phyloP scores from a whole-genome alignment of 1,140 invertebrate species.

The Eueides isabella region DNA sequence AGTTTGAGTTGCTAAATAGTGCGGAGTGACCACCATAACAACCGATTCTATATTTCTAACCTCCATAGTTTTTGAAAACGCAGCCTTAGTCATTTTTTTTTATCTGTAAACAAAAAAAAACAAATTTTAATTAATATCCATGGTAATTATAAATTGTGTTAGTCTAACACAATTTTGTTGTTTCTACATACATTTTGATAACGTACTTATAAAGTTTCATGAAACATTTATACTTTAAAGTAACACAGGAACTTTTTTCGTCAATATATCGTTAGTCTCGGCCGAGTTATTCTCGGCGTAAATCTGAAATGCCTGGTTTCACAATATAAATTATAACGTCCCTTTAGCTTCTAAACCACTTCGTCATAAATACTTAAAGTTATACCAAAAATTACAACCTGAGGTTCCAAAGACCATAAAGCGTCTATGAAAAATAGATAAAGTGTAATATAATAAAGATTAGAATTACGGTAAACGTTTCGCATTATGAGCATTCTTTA shows the following conservation, averaged over 20 bases:
- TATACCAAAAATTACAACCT: slow-evolving; percentile 61
- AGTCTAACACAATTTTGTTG: background rate
- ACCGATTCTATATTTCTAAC: slow-evolving; percentile 53
- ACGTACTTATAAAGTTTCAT: slow-evolving; percentile 5
- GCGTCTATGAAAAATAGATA: slow-evolving; percentile 53
- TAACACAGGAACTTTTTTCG: slow-evolving; percentile 29
- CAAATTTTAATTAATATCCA: background rate
- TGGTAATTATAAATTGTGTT: background rate
- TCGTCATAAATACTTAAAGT: slow-evolving; percentile 59
- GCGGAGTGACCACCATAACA: slow-evolving; percentile 74
- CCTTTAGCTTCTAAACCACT: slow-evolving; percentile 59
- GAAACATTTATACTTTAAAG: slow-evolving; percentile 20
- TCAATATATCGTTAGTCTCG: slow-evolving; percentile 35
- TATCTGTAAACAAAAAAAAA: slow-evolving; percentile 15
- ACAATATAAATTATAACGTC: slow-evolving; percentile 52
- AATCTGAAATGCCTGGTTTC: slow-evolving; percentile 30
- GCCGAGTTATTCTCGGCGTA: slow-evolving; percentile 32
- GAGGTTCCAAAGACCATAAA: slow-evolving; percentile 52
- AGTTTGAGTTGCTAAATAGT: slow-evolving; percentile 68
- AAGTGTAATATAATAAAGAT: slow-evolving; percentile 41
- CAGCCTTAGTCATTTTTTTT: background rate
- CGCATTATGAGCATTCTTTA: slow-evolving; percentile 29
- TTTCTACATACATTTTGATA: slow-evolving; percentile 1
- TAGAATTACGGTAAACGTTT: slow-evolving; percentile 29
- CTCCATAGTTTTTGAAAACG: slow-evolving; percentile 48